Evolutionary conservation across 2,797 vertebrate species (phyloP), one percentile per base, ranked within the genome.

Genomic region (Chaenodraco wilsoni): DNA sequence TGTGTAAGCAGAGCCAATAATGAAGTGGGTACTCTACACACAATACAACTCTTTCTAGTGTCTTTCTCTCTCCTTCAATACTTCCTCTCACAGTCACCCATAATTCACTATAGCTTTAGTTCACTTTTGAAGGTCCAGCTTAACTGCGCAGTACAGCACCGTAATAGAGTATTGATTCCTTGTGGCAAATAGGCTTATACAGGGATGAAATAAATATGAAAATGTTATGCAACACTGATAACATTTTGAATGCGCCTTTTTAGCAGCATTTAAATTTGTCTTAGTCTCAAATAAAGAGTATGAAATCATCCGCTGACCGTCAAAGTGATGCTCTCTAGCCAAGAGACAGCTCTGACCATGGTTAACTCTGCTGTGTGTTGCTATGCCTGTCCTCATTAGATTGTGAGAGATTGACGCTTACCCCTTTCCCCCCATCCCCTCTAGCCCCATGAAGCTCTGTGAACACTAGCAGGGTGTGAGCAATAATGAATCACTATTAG

Each of bases 401-500:
- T 52, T 62, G 21, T 17, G 59, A 49, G 77, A 82, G 87, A 92
- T 74, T 89, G 89, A 90, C 83, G 87, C 23, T 21, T 21, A 59
- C 15, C 55, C 27, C 65, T 27, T 27, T 9, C 19, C 15, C 9
- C 11, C 37, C 9, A n/a, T 37, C 55, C 16, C 71, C 43, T 71
- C 60, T 75, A 64, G 69, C 59, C 69, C 49, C 65, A 75, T 74
- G 69, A 83, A 86, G 69, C 79, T 69, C 79, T 48, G 57, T 1
- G 63, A 83, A 75, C 76, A 65, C 69, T 65, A n/a, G 77, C 76
- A 72, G 72, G 76, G 75, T 65, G 80, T 65, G 79, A 75, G 84
- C 85, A 83, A 86, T 93, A 91, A 92, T 92, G 90, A 92, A 91
- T 88, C 90, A 86, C 89, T 75, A 90, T 92, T 90, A 91, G 84